Evolutionary conservation across 1,140 invertebrate genomes (phyloP), one percentile per base, ranked within the genome.

Genomic region (Papilio helenus): DNA sequence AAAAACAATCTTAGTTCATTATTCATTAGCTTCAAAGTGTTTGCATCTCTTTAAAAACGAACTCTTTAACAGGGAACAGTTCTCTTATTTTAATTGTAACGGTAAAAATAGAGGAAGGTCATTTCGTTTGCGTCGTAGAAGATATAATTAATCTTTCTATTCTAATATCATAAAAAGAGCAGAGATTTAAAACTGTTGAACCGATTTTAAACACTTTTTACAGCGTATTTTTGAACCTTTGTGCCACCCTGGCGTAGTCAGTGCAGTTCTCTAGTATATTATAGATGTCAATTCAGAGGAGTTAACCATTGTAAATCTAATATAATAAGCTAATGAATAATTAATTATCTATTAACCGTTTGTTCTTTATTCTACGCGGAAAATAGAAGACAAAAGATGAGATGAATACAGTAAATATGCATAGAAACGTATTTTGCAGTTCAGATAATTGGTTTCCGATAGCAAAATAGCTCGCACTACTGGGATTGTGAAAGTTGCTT

Each of bases 401-500:
- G 12, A 68, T 68, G 61, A 68, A 18, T 68, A 7, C 61, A 29
- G 61, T 34, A 68, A 61, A 29, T 68, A 68, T 29, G 61, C 12
- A 68, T 68, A 29, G 61, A 68, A 68, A 68, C 4, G 34, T 23
- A 23, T 58, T 58, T 61, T 61, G 9, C 61, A 29, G 14, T 18
- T 3, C 14, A 68, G 61, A 68, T 68, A 68, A 68, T 68, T 68
- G 61, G 61, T 16, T 76, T 76, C 26, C 44, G 49, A 76, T 76
- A 76, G 18, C 14, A 51, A 51, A 51, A 76, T 76, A 76, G 73
- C 49, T 49, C 29, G 23, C 49, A 55, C 73, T 76, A 18, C n/a
- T n/a, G n/a, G 73, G 73, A 76, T 76, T 76, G 73, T 76, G 73
- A 76, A 76, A 76, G 73, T 76, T 55, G 73, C 23, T 58, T 29